Conservation (phyloP, 64 coral and sea anemone genomes). For the Actinia equina region DNA sequence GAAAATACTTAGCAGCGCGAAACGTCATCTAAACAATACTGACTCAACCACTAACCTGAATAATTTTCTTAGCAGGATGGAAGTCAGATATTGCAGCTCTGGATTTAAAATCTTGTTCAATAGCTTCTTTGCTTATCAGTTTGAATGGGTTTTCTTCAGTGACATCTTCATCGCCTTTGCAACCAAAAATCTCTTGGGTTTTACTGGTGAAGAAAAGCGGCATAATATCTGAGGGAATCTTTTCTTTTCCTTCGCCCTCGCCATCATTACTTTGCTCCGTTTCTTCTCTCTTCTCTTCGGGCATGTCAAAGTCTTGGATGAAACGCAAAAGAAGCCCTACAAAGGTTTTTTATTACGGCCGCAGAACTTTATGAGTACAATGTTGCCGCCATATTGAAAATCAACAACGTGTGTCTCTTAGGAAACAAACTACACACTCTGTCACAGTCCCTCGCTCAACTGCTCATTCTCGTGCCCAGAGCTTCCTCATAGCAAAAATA, state of each 20-base stretch:
- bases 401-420: constrained; percentile 57
- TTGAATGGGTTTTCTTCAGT: constrained; percentile 91
- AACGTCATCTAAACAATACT: no score
- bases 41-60: constrained; percentile 59
- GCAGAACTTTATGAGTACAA: background rate
- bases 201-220: constrained; percentile 99
- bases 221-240: constrained; percentile 76
- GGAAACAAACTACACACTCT: constrained; percentile 14
- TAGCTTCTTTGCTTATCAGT: constrained; percentile 72
- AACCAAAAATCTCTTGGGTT: constrained; percentile 97
- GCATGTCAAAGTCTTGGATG: constrained; percentile 31
- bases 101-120: constrained; percentile 89
- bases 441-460: no score
- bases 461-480: no score
- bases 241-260: constrained; percentile 69
- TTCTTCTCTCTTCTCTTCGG: constrained; percentile 69
- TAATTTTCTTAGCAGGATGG: constrained; percentile 90
- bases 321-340: background rate
- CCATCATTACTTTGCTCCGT: constrained; percentile 36
- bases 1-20: no score
- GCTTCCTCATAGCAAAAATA: no score
- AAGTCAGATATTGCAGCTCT: constrained; percentile 98
- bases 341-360: background rate
- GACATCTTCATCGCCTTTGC: constrained; percentile 95
- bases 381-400: constrained; percentile 85